These are phyloP conservation scores for Lasioglossum calceatum DNA, from an alignment of 2,888 invertebrate species.

Conservation along the genomic window DNA sequence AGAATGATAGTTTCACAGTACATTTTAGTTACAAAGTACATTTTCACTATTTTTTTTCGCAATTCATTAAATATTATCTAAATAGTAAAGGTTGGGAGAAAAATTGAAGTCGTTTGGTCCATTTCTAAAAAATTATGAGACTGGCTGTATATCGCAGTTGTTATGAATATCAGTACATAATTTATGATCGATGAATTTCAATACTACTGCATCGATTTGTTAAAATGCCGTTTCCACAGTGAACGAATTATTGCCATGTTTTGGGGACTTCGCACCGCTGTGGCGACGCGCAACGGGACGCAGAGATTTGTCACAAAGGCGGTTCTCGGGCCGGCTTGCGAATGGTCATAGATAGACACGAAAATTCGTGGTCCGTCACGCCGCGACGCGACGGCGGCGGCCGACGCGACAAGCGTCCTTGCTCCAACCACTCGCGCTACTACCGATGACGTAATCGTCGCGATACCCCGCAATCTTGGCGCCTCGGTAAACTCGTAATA, in stretches of 20 bases:
- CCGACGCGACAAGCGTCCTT: slow-evolving; percentile 81
- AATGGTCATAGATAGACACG: slow-evolving; percentile 58
- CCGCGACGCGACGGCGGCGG: slow-evolving; percentile 69
- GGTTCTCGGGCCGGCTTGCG: slow-evolving; percentile 36
- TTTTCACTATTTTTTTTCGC: no score
- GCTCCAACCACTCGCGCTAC: slow-evolving; percentile 82
- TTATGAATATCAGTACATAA: no score
- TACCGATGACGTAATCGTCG: slow-evolving; percentile 85
- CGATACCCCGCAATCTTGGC: slow-evolving; percentile 87
- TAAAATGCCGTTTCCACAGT: no score
- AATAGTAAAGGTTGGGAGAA: no score
- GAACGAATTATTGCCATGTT: not conserved
- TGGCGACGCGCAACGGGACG: not conserved
- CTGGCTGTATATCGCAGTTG: no score
- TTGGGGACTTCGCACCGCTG: not conserved
- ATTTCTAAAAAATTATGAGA: no score
- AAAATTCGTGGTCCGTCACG: slow-evolving; percentile 57
- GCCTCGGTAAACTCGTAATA: slow-evolving; percentile 86
- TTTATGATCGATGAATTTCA: no score
- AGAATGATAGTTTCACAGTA: no score
- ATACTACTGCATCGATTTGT: no score
- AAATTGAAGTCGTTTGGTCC: no score
- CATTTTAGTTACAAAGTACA: no score
- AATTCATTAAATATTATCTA: no score
- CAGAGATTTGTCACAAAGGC: slow-evolving; percentile 28